Evolutionary conservation across 2,113 vertebrate species (phyloP), one percentile per base, ranked within the genome.

Genomic region (Otolemur garnettii): DNA sequence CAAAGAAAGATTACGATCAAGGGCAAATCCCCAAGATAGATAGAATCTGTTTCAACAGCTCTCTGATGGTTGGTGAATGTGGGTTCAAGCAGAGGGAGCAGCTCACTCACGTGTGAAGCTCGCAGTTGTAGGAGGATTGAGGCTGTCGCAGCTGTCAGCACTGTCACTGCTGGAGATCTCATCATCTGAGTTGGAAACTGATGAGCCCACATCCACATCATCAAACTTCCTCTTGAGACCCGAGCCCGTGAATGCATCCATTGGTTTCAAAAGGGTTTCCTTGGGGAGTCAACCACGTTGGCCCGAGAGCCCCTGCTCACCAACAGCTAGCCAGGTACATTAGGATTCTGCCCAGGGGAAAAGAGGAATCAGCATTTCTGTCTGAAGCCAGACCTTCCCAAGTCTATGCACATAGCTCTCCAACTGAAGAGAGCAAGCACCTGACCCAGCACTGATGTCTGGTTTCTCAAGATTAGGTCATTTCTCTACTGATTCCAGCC

Each of bases 121-220:
- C 17, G 98, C 96, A 96, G 98, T 98, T 94, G 99, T 99, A 26
- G 99, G 98, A 38, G 99, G 98, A 93, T 99, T 99, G 98, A 99
- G 98, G 98, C 99, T 99, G 98, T 99, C 99, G 6, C 99, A 99
- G 99, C 99, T 99, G 97, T 99, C 99, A 0, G 99, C 99, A 59
- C 99, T 99, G 98, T 99, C 99, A 30, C 99, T 99, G 98, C 99
- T 99, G 92, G 99, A 99, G 98, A 99, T 98, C 96, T 99, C 99
- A 98, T 99, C 99, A 35, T 99, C 99, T 0, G 99, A 99, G 92
- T 99, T 99, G 95, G 99, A 99, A 92, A 99, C 98, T 19, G 99
- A 98, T 9, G 99, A 99, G 95, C 99, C 98, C 97, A 98, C 98
- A 95, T 99, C 99, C 97, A 99, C 99, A 97, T 99, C 99, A 97